phyloP scores from a whole-genome alignment of 2,113 vertebrate species.

The Cairina moschata region DNA sequence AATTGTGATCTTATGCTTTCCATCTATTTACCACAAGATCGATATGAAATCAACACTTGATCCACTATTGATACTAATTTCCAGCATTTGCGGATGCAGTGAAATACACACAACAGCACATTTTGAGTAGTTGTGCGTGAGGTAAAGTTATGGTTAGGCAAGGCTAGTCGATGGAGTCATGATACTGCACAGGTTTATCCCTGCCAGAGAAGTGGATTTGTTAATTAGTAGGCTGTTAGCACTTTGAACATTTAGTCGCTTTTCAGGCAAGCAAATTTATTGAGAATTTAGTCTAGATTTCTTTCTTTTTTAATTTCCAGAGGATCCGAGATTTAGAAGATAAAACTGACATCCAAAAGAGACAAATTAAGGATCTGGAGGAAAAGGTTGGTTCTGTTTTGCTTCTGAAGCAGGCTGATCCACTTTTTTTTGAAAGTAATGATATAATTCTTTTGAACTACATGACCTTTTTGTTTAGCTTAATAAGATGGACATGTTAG shows the following conservation, averaged over 20 bases:
- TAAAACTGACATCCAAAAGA: conserved; percentile 98
- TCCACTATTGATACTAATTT: background rate
- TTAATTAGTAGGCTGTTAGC: background rate
- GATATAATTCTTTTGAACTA: background rate
- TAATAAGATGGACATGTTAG: background rate
- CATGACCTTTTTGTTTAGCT: background rate
- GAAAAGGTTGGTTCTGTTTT: conserved; percentile 87
- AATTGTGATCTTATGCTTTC: background rate
- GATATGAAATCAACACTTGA: background rate
- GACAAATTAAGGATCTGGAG: conserved; percentile 98
- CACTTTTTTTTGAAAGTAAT: background rate
- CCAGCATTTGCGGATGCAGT: background rate
- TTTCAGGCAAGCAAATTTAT: background rate
- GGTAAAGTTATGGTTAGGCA: background rate
- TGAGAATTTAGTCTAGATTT: background rate
- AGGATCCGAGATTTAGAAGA: conserved; percentile 98
- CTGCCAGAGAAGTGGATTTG: background rate
- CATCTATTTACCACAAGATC: background rate
- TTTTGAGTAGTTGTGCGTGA: background rate
- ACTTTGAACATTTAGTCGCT: background rate
- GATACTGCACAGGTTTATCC: background rate
- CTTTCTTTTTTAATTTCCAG: conserved; percentile 75
- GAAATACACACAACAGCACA: background rate
- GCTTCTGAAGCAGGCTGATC: background rate
- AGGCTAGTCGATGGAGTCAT: background rate